Evolutionary conservation across 2,888 invertebrate genomes (phyloP).

Genomic region (Diarsia dahlii): DNA sequence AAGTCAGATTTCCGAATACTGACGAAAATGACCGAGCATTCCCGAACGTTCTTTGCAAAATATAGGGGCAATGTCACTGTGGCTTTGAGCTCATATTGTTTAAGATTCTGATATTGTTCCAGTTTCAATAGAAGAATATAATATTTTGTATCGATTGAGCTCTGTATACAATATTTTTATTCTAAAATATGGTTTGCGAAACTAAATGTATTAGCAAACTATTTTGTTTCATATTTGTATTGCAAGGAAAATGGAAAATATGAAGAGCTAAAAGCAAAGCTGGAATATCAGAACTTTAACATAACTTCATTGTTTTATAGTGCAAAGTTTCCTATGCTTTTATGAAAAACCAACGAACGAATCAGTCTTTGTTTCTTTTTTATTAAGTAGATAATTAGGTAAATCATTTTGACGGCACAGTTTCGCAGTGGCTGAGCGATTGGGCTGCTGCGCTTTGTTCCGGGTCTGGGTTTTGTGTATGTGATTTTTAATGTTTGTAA

Average conservation of each 20-base stretch:
- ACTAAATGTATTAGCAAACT: constrained; percentile 3
- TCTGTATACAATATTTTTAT: not conserved
- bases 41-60: constrained; percentile 42
- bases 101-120: constrained; percentile 24
- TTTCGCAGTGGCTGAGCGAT: no score
- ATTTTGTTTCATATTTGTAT: constrained; percentile 10
- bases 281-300: constrained; percentile 15
- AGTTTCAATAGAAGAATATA: constrained; percentile 3
- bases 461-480: no score
- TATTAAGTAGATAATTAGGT: no score
- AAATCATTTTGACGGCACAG: no score
- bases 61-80: constrained; percentile 11
- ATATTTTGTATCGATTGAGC: constrained; percentile 8
- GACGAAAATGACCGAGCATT: constrained; percentile 63
- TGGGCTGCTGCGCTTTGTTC: no score
- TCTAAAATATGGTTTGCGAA: not conserved
- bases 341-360: not conserved
- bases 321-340: not conserved
- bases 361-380: no score
- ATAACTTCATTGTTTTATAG: constrained; percentile 3
- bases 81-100: constrained; percentile 1
- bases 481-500: no score
- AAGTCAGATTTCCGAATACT: constrained; percentile 63
- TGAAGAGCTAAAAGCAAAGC: constrained; percentile 10
- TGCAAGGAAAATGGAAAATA: constrained; percentile 1